Evolutionary conservation across 2,797 vertebrate species (phyloP), one percentile per base, ranked within the genome.

Genomic region (Mus minutoides): DNA sequence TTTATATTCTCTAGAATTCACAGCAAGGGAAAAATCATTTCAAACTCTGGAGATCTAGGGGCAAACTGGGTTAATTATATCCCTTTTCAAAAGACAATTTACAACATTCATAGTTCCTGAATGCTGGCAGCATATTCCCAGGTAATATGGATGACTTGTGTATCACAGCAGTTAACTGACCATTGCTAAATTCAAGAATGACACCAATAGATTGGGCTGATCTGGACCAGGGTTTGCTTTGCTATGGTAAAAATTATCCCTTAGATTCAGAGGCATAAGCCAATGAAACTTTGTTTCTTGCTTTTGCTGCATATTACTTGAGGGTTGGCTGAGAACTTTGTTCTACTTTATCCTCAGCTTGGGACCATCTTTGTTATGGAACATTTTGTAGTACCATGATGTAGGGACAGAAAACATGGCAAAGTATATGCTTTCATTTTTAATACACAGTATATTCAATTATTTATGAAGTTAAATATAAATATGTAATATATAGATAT

Each of bases 1-100:
- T 87, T 13, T 90, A 24, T 64, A 76, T 71, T 94, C 73, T 96
- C 49, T 79, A 19, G 92, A 79, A 94, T 94, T 93, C 83, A 94
- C 19, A 88, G 19, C 37, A 87, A 49, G 84, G 3, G 2, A 80
- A 96, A 80, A 93, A 83, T 79, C 46, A 93, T 93, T 96, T 69
- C 52, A 49, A 90, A 88, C 37, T 92, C 60, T 67, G 12, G n/a
- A 96, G 89, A 92, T 82, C 75, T 52, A 78, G 64, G 58, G 19
- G 60, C 54, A 85, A 94, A 64, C 29, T 80, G 86, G 31, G 89
- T 34, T 43, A 62, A 84, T 94, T 69, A 90, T 46, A 56, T 71
- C 21, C 49, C 10, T 58, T 46, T 91, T 76, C 80, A 90, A 90
- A 94, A 88, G 76, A 56, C 89, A 90, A 3, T 60, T 95, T 78